These are phyloP conservation scores for Chiloscyllium plagiosum DNA, from an alignment of 2,113 vertebrate species.

Conservation along the genomic window DNA sequence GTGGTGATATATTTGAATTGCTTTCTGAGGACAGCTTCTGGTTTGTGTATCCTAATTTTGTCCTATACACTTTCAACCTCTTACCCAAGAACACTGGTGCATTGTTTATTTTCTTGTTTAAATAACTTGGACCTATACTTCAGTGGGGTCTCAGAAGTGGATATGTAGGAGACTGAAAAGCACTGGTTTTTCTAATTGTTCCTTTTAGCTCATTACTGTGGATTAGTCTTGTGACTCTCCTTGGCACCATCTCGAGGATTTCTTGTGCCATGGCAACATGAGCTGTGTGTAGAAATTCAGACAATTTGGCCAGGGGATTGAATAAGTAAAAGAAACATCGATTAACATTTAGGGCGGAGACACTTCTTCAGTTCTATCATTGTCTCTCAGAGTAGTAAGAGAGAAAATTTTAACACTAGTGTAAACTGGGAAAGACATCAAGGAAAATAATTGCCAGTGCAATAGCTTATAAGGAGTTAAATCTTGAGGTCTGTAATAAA, in stretches of 20 bases:
- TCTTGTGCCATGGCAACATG: background rate
- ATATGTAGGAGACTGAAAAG: background rate
- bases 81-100: background rate
- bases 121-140: background rate
- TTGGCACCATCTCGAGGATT: background rate
- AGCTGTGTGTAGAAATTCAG: background rate
- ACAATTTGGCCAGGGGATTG: background rate
- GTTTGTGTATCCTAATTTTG: background rate
- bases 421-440: background rate
- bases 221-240: background rate
- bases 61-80: background rate
- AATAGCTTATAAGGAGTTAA: background rate
- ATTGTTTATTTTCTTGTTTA: background rate
- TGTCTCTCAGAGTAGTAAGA: background rate
- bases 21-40: background rate
- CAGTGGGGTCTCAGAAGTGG: background rate
- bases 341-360: background rate
- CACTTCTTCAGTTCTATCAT: background rate
- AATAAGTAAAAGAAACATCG: background rate
- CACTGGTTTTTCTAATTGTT: background rate
- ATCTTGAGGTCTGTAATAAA: background rate
- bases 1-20: background rate
- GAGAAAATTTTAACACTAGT: background rate
- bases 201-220: background rate
- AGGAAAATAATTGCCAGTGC: background rate